Evolutionary conservation across 2,113 vertebrate species (phyloP).

Genomic region (Meriones unguiculatus): DNA sequence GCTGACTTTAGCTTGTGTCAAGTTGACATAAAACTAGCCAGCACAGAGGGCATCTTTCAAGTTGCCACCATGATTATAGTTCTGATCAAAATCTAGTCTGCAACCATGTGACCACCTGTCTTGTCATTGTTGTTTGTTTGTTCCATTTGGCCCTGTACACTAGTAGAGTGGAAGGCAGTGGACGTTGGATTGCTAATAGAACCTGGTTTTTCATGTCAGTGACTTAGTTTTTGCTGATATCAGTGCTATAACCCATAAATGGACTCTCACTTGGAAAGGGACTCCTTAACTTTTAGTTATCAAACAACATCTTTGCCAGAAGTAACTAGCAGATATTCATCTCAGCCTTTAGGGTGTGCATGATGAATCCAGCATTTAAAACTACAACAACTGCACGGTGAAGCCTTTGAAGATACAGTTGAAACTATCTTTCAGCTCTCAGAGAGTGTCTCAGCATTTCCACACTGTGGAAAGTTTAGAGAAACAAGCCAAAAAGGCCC

Average conservation of each 20-base stretch:
- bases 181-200: neutral
- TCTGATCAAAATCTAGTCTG: neutral
- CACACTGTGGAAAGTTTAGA: neutral
- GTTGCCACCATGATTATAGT: neutral
- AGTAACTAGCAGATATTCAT: slow-evolving; percentile 4
- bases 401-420: slow-evolving; percentile 12
- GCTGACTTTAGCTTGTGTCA: neutral
- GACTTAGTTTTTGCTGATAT: neutral
- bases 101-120: neutral
- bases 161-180: rapidly evolving
- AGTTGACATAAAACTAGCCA: neutral
- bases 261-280: slow-evolving; percentile 3
- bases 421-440: slow-evolving; percentile 29
- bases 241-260: neutral
- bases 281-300: neutral
- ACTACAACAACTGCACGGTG: neutral
- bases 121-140: neutral
- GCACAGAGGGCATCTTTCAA: neutral
- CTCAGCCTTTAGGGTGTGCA: neutral
- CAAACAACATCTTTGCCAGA: slow-evolving; percentile 36
- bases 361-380: slow-evolving; percentile 32
- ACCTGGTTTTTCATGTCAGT: neutral
- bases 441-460: neutral
- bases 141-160: neutral
- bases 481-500: neutral